These are phyloP conservation scores for Tenthredo mesomela DNA, from an alignment of 2,888 invertebrate genomes.

Conservation along the genomic window DNA sequence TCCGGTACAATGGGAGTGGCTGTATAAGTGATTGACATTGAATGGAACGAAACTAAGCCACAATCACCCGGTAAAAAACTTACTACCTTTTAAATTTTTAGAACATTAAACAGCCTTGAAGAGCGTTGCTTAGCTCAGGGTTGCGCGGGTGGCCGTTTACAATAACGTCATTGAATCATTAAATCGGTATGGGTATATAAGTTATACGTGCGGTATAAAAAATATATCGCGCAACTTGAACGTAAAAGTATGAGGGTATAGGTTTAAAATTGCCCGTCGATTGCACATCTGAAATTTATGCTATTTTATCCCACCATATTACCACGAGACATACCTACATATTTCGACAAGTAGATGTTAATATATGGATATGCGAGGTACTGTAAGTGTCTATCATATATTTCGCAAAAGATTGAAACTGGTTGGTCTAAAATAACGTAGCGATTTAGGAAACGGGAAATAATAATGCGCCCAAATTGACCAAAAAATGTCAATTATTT, in stretches of 20 bases:
- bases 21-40: constrained; percentile 34
- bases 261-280: background rate
- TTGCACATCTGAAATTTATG: background rate
- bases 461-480: too few species aligned
- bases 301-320: background rate
- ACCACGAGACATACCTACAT: background rate
- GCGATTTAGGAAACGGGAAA: too few species aligned
- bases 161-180: background rate
- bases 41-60: constrained; percentile 47
- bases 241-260: background rate
- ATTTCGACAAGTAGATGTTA: background rate
- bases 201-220: background rate
- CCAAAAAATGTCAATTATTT: background rate
- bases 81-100: constrained; percentile 4
- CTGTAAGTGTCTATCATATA: background rate
- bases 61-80: constrained; percentile 45
- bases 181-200: background rate
- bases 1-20: constrained; percentile 49
- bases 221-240: background rate
- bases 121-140: constrained; percentile 23
- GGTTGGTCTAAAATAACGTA: background rate
- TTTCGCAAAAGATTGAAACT: background rate
- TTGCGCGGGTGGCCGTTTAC: constrained; percentile 31
- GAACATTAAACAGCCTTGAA: constrained; percentile 21
- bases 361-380: background rate